Evolutionary conservation across 1,140 invertebrate species (phyloP), one percentile per base, ranked within the genome.

Genomic region (Drosophila triauraria): DNA sequence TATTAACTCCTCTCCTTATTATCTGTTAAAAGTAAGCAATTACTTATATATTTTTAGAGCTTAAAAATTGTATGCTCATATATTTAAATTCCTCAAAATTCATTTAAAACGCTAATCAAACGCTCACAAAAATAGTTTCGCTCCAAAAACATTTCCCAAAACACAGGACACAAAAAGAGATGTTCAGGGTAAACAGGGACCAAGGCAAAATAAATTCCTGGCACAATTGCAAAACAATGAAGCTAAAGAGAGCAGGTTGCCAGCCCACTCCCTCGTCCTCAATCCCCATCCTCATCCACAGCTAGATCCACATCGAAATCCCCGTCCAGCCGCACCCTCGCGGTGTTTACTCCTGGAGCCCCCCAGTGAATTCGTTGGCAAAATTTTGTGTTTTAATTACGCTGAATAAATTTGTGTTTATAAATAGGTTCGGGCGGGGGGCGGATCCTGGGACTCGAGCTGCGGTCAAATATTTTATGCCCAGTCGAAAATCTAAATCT

Each of bases 371-470:
- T 78, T 69, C 75, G 48, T 47, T 60, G 75, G 61, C 69, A 71
- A 68, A 90, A 91, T 90, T 91, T 85, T 90, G 85, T 88, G 85
- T 90, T 90, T 90, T 90, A 90, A 90, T 90, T 90, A 90, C 85
- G 86, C 85, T 86, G 85, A 88, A 90, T 90, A 90, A 90, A 90
- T 90, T 90, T 90, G 86, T 91, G 86, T 90, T 82, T 77, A 90
- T 90, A 90, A 90, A 90, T 91, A 91, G 82, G 84, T 69, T 56
- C 38, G 60, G 58, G 12, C 27, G 43, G 50, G 2, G 12, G 53
- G 20, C 2, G 42, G 48, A 53, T 51, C 65, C 75, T 48, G 56
- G 75, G 74, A 77, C 75, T 78, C 72, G 82, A 35, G 75, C 63
- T 88, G 84, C 86, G 84, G 84, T 88, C 84, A 91, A 88, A 84